These are phyloP conservation scores for Phenganax subtilis DNA, from an alignment of 92 coral and sea anemone species.

Conservation along the genomic window DNA sequence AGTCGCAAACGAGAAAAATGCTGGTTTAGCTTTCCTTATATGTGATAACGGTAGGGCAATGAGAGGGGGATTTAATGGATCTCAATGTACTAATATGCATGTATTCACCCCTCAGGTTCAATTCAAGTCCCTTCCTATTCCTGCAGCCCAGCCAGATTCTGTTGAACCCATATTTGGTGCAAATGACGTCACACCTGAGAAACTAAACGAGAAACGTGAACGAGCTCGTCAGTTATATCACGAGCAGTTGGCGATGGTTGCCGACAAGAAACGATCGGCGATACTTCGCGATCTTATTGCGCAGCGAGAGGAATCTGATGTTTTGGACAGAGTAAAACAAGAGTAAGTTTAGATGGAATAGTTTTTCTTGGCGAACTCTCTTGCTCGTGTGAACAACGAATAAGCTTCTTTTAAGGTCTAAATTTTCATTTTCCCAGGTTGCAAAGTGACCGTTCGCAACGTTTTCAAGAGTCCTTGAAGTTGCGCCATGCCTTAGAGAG, in stretches of 20 bases:
- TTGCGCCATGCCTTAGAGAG: slow-evolving; percentile 75
- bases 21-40: too few relatives aligned
- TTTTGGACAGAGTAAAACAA: slow-evolving; percentile 86
- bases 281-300: slow-evolving; percentile 73
- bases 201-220: slow-evolving; percentile 61
- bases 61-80: too few relatives aligned
- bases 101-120: slow-evolving; percentile 58
- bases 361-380: background rate
- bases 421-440: slow-evolving; percentile 47
- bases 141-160: slow-evolving; percentile 96
- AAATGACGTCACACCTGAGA: slow-evolving; percentile 82
- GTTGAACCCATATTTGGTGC: slow-evolving; percentile 87
- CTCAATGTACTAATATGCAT: too few relatives aligned
- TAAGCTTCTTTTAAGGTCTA: too few relatives aligned
- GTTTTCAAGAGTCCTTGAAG: slow-evolving; percentile 73
- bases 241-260: slow-evolving; percentile 95
- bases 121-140: slow-evolving; percentile 90
- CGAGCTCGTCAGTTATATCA: slow-evolving; percentile 82
- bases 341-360: slow-evolving; percentile 58
- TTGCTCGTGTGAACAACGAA: background rate
- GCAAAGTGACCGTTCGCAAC: slow-evolving; percentile 80
- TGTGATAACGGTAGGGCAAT: too few relatives aligned
- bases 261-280: slow-evolving; percentile 86
- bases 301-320: slow-evolving; percentile 89
- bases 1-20: too few relatives aligned